These are phyloP conservation scores for Prunella fulvescens DNA, from an alignment of 2,113 vertebrate genomes.

Conservation along the genomic window DNA sequence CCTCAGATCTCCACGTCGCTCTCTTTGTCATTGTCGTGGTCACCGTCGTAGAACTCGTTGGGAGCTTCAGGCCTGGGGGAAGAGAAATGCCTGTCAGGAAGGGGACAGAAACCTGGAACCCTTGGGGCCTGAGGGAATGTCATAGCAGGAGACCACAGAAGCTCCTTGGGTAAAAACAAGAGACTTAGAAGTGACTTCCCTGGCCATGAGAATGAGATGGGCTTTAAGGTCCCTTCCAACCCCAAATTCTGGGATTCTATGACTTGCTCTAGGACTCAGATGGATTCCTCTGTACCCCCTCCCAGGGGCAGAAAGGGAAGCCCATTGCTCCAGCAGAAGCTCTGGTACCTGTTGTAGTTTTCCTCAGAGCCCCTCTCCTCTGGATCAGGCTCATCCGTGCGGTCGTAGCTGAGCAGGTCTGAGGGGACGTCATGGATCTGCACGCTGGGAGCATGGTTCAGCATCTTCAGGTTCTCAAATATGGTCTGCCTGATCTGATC, in stretches of 20 bases:
- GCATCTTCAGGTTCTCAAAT: constrained; percentile 98
- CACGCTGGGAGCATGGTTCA: constrained; percentile 96
- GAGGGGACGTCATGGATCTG: constrained; percentile 98
- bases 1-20: constrained; percentile 96
- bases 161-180: background rate
- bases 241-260: background rate
- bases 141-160: background rate
- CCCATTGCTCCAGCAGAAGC: background rate
- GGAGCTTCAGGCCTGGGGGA: constrained; percentile 88
- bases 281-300: background rate
- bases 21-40: constrained; percentile 98
- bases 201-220: background rate
- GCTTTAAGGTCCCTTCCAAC: background rate
- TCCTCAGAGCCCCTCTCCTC: constrained; percentile 93
- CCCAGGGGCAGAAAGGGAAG: background rate
- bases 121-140: background rate
- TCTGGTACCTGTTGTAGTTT: constrained; percentile 85
- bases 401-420: constrained; percentile 92
- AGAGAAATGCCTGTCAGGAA: background rate
- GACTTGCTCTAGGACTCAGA: background rate
- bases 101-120: background rate
- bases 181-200: background rate
- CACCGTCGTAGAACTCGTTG: constrained; percentile 96
- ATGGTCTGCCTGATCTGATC: constrained; percentile 98
- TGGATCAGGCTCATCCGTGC: constrained; percentile 89